These are phyloP conservation scores for Himalopsyche phryganea DNA, from an alignment of 1,140 invertebrate species.

Conservation along the genomic window DNA sequence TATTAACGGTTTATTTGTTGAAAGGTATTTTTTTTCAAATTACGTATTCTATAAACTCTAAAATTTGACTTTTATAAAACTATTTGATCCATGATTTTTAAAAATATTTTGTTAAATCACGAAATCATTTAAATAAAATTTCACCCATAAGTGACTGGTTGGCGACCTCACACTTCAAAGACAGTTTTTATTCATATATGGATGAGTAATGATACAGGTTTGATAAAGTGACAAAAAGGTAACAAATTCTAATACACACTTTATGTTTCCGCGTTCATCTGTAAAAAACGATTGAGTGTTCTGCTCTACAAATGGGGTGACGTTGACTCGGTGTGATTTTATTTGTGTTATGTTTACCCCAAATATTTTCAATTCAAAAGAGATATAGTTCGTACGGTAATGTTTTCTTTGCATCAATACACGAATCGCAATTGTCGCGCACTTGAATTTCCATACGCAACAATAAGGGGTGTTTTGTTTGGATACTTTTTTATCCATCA, in stretches of 20 bases:
- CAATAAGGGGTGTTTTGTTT: conserved; percentile 25
- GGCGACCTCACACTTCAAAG: background rate
- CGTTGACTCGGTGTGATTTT: conserved; percentile 21
- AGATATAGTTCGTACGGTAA: background rate
- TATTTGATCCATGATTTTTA: no score
- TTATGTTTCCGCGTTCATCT: conserved; percentile 33
- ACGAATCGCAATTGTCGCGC: conserved; percentile 9
- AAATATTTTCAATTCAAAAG: conserved; percentile 17
- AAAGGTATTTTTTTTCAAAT: no score
- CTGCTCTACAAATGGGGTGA: conserved; percentile 20
- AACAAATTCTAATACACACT: conserved; percentile 24
- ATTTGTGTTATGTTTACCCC: conserved; percentile 34
- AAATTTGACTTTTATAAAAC: no score
- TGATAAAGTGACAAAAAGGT: conserved; percentile 23
- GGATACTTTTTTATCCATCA: conserved; percentile 17
- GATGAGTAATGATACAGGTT: conserved; percentile 34
- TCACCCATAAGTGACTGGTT: no score
- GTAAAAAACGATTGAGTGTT: conserved; percentile 34
- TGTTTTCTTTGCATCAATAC: conserved; percentile 6
- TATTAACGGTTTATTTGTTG: no score
- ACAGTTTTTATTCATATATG: conserved; percentile 16
- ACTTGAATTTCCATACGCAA: conserved; percentile 17
- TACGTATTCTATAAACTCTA: no score
- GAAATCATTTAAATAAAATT: no score
- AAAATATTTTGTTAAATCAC: no score